Percentiles rank a stretch among this genome's conserved stretches.
Conservation (phyloP, 2,888 invertebrate genomes). For the Sminthurinus aureus region DNA sequence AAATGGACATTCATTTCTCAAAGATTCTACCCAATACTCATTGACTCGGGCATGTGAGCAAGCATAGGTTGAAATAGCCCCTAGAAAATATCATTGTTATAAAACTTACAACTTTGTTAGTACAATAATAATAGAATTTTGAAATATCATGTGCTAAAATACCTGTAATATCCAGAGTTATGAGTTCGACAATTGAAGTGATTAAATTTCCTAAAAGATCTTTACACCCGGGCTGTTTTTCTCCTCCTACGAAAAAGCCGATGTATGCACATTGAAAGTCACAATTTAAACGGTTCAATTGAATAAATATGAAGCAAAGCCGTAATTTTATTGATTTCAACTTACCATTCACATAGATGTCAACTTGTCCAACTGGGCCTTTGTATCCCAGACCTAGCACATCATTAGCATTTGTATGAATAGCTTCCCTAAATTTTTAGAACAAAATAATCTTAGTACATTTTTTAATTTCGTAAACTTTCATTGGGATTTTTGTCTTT, state of each 20-base stretch:
- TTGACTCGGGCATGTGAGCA: slow-evolving; percentile 59
- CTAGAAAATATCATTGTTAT: slow-evolving; percentile 14
- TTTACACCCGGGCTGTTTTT: slow-evolving; percentile 63
- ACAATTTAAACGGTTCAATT: no score
- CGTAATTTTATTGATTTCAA: no score
- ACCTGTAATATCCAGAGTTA: slow-evolving; percentile 55
- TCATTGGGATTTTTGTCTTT: not conserved
- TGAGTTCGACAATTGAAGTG: slow-evolving; percentile 52
- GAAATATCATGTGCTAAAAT: not conserved
- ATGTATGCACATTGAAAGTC: no score
- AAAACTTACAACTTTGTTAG: not conserved
- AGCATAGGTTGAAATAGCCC: slow-evolving; percentile 50
- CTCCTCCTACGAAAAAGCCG: slow-evolving; percentile 60
- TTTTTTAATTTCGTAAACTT: not conserved
- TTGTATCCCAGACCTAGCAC: slow-evolving; percentile 49
- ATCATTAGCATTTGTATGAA: slow-evolving; percentile 69
- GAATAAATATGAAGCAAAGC: no score
- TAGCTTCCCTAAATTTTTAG: slow-evolving; percentile 69
- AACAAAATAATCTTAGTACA: not conserved
- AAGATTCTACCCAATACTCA: slow-evolving; percentile 58
- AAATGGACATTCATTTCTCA: slow-evolving; percentile 62
- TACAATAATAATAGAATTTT: not conserved
- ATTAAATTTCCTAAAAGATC: slow-evolving; percentile 56
- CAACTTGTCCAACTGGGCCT: slow-evolving; percentile 62
- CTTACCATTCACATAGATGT: slow-evolving; percentile 45